Base-by-base conservation (phyloP, 2,797 vertebrate species). In the Macropodus opercularis region DNA sequence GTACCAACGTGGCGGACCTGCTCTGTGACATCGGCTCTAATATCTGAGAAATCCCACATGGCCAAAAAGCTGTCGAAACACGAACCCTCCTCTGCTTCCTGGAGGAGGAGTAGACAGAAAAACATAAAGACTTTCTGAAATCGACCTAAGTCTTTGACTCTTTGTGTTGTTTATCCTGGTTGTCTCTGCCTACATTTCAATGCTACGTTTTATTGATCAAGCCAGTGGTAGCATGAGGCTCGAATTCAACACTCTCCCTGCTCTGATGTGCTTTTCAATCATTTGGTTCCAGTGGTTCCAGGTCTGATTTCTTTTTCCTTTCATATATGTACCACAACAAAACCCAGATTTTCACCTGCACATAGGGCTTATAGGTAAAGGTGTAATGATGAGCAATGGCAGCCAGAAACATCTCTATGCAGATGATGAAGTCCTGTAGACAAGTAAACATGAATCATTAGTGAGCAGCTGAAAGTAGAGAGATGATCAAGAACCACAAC, bases 321-420 rank as follows among this genome's bases (percentile, higher is more conserved):
- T 8, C 26, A 26, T 1, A 26, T 26, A 8, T 26, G 24, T 3
- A 24, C 24, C 24, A 24, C 6, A 8, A 26, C 26, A 26, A 26
- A 26, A 12, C 35, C 18, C 14, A 8, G 17, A 7, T 26, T 31
- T 10, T 7, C 39, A 83, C 95, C 83, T 96, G 95, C 17, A 98
- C 94, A 0, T 98, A 98, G 0, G 96, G 96, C 85, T 95, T 98
- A 74, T 97, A 98, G 44, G 95, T 95, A 87, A 98, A 98, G 63
- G 94, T 96, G 89, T 93, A 97, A 85, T 98, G 96, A 83, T 98
- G 95, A 26, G 95, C 96, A 22, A 97, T 94, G 55, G 96, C 96
- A 55, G 95, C 96, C 75, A 98, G 87, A 79, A 98, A 97, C 96
- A 98, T 98, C 85, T 98, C 96, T 49, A 98, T 93, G 77, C 96